Conservation (phyloP, 2,797 vertebrate genomes). For the Pantherophis alleghaniensis region DNA sequence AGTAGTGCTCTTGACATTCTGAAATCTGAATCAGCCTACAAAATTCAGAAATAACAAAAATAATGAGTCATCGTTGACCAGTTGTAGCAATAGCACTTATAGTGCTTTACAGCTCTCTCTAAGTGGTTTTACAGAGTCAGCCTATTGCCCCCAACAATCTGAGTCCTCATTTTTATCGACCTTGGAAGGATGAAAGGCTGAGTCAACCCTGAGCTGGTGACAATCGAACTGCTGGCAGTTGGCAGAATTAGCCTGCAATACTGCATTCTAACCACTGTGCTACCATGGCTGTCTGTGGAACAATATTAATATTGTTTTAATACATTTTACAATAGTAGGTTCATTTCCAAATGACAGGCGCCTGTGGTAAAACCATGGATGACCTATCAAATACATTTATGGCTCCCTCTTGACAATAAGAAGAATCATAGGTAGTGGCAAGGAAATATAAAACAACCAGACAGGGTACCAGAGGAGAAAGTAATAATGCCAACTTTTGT, state of each 20-base stretch:
- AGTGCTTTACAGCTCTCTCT: no score
- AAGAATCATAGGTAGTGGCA: background rate
- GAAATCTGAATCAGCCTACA: conserved; percentile 42
- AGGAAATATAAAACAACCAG: background rate
- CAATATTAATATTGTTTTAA: conserved; percentile 8
- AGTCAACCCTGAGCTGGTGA: no score
- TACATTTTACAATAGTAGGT: background rate
- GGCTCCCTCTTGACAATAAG: background rate
- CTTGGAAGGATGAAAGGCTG: no score
- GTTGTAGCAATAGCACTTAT: background rate
- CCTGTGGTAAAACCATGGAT: background rate
- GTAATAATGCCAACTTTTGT: background rate
- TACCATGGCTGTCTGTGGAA: background rate
- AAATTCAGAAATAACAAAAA: conserved; percentile 71
- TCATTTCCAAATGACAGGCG: background rate
- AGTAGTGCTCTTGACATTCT: background rate
- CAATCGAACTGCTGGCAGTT: no score
- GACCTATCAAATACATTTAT: background rate
- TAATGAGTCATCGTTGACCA: conserved; percentile 7
- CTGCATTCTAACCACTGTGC: background rate
- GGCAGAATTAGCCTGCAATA: background rate
- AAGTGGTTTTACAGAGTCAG: no score
- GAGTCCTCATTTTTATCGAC: no score
- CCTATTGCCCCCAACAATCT: no score
- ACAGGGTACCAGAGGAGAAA: background rate